phyloP scores from a whole-genome alignment of 35 echinoderm and acorn worm species.

The Lytechinus pictus region DNA sequence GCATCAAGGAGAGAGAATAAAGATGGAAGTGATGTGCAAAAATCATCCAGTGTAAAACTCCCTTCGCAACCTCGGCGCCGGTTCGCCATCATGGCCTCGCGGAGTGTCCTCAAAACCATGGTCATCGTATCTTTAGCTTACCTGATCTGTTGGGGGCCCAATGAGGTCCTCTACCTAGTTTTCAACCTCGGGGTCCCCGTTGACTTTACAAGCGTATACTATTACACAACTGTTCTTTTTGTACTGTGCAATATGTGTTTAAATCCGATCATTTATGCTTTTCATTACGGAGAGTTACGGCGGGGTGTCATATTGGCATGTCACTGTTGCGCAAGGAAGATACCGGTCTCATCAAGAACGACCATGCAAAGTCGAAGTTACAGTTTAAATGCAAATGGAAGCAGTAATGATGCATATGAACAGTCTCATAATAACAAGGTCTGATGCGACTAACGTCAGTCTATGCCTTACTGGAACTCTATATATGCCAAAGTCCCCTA shows the following conservation, averaged over 20 bases:
- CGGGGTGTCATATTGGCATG: slow-evolving; percentile 22
- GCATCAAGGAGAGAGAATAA: not conserved
- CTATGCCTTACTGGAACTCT: not conserved
- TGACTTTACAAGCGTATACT: slow-evolving; percentile 68
- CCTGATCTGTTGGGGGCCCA: slow-evolving; percentile 86
- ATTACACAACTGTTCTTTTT: slow-evolving; percentile 63
- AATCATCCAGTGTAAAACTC: not conserved
- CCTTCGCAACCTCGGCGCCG: not conserved
- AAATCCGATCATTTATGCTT: slow-evolving; percentile 73
- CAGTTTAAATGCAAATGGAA: slow-evolving; percentile 37
- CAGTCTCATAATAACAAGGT: not conserved
- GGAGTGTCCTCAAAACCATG: slow-evolving; percentile 82
- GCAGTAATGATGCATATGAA: slow-evolving; percentile 46
- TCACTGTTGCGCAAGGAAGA: slow-evolving; percentile 29
- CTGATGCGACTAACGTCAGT: not conserved
- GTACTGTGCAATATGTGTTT: slow-evolving; percentile 75
- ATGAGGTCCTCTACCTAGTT: slow-evolving; percentile 77
- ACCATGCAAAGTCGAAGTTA: slow-evolving; percentile 42
- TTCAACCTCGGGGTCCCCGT: slow-evolving; percentile 71
- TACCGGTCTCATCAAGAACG: not conserved
- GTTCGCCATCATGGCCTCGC: slow-evolving; percentile 57
- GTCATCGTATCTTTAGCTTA: slow-evolving; percentile 77
- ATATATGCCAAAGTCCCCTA: not conserved
- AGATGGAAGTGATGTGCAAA: not conserved
- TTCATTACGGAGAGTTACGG: slow-evolving; percentile 66